phyloP scores from a whole-genome alignment of 2,113 vertebrate genomes.

The Nerophis ophidion region DNA sequence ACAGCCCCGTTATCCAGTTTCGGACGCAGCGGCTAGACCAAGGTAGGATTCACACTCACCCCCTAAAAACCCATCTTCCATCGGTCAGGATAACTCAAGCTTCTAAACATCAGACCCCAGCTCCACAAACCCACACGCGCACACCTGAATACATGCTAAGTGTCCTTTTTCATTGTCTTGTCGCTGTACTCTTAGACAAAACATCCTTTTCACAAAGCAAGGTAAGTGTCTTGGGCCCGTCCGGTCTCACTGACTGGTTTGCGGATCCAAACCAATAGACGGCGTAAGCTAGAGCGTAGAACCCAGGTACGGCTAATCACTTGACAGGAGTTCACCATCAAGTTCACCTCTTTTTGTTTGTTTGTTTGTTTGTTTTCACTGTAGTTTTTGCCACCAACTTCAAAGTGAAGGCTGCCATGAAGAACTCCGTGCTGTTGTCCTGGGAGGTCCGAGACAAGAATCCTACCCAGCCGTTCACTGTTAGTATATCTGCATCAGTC shows the following conservation, averaged over 20 bases:
- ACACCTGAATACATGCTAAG: slow-evolving; percentile 48
- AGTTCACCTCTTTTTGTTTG: slow-evolving; percentile 62
- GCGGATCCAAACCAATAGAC: slow-evolving; percentile 37
- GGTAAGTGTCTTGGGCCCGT: slow-evolving; percentile 58
- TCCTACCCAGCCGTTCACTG: slow-evolving; percentile 90
- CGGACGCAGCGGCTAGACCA: slow-evolving; percentile 92
- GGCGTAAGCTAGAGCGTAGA: slow-evolving; percentile 27
- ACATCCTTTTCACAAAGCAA: slow-evolving; percentile 54
- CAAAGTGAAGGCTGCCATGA: slow-evolving; percentile 96
- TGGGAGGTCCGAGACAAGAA: slow-evolving; percentile 97
- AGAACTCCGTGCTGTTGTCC: slow-evolving; percentile 90
- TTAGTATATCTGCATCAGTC: slow-evolving; percentile 57
- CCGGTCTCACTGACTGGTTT: slow-evolving; percentile 29
- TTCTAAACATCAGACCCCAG: slow-evolving; percentile 11
- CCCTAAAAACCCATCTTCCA: slow-evolving; percentile 37
- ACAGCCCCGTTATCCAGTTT: slow-evolving; percentile 93
- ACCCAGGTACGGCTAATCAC: slow-evolving; percentile 40
- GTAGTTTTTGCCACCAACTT: slow-evolving; percentile 99
- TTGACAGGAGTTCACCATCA: not conserved
- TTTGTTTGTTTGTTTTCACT: slow-evolving; percentile 57
- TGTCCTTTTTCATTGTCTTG: slow-evolving; percentile 65
- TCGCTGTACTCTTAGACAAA: slow-evolving; percentile 61
- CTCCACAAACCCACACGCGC: slow-evolving; percentile 11
- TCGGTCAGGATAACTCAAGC: slow-evolving; percentile 28
- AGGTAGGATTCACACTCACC: slow-evolving; percentile 89